Conservation (phyloP, 2,797 vertebrate species). For the Pseudochirops corinnae region DNA sequence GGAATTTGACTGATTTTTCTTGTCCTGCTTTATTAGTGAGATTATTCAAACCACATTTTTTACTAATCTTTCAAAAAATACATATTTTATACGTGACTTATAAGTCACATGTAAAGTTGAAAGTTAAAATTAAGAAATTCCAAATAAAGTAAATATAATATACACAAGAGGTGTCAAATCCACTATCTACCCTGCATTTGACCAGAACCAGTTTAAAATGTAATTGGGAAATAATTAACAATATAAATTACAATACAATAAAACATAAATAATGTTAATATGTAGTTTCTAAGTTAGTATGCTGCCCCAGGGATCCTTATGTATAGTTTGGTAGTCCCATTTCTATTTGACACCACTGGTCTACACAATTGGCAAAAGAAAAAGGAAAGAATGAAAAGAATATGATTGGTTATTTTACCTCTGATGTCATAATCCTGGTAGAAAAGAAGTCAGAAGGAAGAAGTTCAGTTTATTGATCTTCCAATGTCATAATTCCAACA, state of each 20-base stretch:
- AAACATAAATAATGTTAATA: background rate
- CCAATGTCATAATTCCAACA: constrained; percentile 43
- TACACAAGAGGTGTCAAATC: background rate
- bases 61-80: background rate
- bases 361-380: background rate
- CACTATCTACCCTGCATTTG: background rate
- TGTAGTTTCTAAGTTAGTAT: background rate
- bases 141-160: background rate
- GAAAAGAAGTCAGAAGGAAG: constrained; percentile 24
- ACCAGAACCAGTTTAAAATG: background rate
- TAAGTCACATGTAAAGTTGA: background rate
- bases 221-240: background rate
- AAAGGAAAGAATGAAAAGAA: background rate
- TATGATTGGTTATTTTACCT: constrained; percentile 16
- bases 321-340: background rate
- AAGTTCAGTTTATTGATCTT: background rate
- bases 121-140: background rate
- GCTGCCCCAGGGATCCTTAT: background rate
- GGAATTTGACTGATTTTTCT: background rate
- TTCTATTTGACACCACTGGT: background rate
- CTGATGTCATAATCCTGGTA: constrained; percentile 49
- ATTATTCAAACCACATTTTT: background rate
- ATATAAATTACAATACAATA: background rate
- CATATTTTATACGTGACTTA: background rate
- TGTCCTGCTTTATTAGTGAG: background rate